Evolutionary conservation across 2,113 vertebrate genomes (phyloP).

Genomic region (Micronycteris hirsuta): DNA sequence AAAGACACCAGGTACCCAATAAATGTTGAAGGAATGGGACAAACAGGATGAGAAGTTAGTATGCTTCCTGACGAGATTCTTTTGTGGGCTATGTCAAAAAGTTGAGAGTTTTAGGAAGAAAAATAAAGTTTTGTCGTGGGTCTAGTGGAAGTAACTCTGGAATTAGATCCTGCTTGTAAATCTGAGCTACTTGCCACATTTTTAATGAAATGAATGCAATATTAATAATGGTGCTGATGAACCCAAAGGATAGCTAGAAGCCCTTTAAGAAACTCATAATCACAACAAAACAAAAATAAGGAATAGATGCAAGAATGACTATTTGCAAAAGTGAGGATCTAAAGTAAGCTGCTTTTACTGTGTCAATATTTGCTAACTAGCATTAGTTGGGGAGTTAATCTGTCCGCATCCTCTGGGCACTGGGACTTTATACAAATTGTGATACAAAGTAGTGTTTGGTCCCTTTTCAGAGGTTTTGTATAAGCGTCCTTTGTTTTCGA

Average conservation of each 20-base stretch:
- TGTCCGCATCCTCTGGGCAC: neutral
- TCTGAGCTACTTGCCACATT: neutral
- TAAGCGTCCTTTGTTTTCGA: neutral
- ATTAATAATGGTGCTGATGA: neutral
- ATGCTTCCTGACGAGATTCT: neutral
- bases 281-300: neutral
- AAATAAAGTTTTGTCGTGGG: neutral
- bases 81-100: neutral
- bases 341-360: neutral
- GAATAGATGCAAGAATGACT: neutral
- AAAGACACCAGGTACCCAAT: neutral
- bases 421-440: neutral
- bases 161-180: slow-evolving; percentile 10
- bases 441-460: neutral
- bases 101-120: slow-evolving; percentile 2
- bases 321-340: neutral
- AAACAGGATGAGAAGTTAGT: neutral
- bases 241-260: neutral
- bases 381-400: neutral
- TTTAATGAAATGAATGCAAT: neutral
- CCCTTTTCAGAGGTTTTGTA: neutral
- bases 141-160: neutral
- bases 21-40: neutral
- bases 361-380: slow-evolving; percentile 33
- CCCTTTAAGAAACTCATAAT: neutral